These are phyloP conservation scores for Platichthys flesus DNA, from an alignment of 2,113 vertebrate species.

Conservation along the genomic window DNA sequence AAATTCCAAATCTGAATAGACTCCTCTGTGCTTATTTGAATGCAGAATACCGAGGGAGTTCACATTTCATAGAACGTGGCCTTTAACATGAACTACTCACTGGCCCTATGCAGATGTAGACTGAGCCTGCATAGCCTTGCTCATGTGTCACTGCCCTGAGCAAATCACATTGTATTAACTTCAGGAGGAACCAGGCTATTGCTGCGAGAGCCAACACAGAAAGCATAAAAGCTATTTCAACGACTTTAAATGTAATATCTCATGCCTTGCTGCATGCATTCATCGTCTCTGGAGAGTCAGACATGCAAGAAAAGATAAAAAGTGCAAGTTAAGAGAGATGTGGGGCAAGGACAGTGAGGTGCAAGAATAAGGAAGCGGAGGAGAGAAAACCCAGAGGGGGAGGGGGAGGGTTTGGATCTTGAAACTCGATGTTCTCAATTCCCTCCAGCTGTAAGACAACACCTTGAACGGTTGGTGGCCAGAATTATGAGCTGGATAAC, in stretches of 20 bases:
- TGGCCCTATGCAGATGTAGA: too few relatives aligned
- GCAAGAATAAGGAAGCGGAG: conserved; percentile 4
- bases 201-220: neutral
- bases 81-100: conserved; percentile 29
- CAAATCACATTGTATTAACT: conserved; percentile 22
- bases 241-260: conserved; percentile 7
- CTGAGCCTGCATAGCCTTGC: neutral
- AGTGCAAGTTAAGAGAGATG: neutral
- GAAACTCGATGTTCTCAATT: conserved; percentile 22
- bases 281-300: neutral
- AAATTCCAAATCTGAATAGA: neutral
- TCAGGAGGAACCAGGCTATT: neutral
- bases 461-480: conserved; percentile 18
- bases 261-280: conserved; percentile 26
- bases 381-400: neutral
- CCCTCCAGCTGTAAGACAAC: conserved; percentile 50
- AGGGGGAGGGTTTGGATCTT: conserved; percentile 6
- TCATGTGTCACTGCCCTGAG: neutral
- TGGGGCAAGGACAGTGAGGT: neutral
- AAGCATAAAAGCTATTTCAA: neutral
- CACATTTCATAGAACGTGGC: neutral
- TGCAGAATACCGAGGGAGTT: neutral
- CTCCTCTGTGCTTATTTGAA: neutral
- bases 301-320: neutral
- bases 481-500: conserved; percentile 16